Base-by-base conservation (phyloP, 2,888 invertebrate species). In the Eremobia ochroleuca region DNA sequence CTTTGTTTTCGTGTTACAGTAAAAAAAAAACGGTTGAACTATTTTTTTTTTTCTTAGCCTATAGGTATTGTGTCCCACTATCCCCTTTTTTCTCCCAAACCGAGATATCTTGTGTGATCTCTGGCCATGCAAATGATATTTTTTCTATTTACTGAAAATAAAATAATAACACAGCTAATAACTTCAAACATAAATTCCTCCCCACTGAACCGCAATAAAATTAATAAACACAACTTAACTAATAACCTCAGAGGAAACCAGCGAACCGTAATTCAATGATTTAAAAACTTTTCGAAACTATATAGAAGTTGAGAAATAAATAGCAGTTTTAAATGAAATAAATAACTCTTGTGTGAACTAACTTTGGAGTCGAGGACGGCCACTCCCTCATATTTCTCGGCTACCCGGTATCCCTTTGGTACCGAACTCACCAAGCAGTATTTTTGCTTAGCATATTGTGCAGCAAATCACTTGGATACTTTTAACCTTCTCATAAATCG, bases 261-360 rank as follows among this genome's bases (percentile, higher is more conserved):
- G 64, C 73, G 40, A 66, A 31, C 66, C 61, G 61, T 49, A 67
- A 82, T 79, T 79, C 79, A 83, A 70, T 73, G 66, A 66, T 69
- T 79, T 79, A 49, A 79, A 76, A 83, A 79, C 73, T 82, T 79
- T 0, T 1, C 0, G 28, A 34, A 83, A 79, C 84, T 80, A 73
- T 80, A 73, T 59, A 13, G 34, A 52, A 70, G 66, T 82, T 82
- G 15, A 21, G n/a, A 66, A 66, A 79, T 79, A 79, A 78, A 83
- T 79, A 73, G 43, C 18, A 43, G 46, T 49, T 73, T 81, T 66
- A 73, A 83, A 83, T 83, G n/a, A 43, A 81, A 76, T 73, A 73
- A 70, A 69, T 66, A 58, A 62, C 55, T 73, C 58, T 70, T 34
- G 34, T 31, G 28, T 78, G n/a, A 68, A 68, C 15, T 18, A 52